Percentiles rank a stretch among this genome's conserved stretches.
phyloP scores from a whole-genome alignment of 2,113 vertebrate species.

The human region GRCh38 chr1:119564501-119565000 shows the following conservation, averaged over 20 bases:
- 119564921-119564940: not conserved
- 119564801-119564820: too few relatives aligned
- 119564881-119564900: accelerated
- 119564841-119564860: accelerated
- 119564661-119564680: not conserved
- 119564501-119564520: not conserved
- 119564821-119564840: accelerated
- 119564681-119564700: not conserved
- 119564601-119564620: not conserved
- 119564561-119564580: not conserved
- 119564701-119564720: too few relatives aligned
- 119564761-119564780: not conserved
- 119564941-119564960: not conserved
- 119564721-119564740: not conserved
- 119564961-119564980: not conserved
- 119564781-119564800: too few relatives aligned
- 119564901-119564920: accelerated
- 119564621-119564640: not conserved
- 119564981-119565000: not conserved
- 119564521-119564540: not conserved
- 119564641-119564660: not conserved
- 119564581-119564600: not conserved
- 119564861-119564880: accelerated
- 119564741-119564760: not conserved
- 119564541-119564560: not conserved